Conservation (phyloP, 2,113 vertebrate genomes). For the Halcyon malimbica region DNA sequence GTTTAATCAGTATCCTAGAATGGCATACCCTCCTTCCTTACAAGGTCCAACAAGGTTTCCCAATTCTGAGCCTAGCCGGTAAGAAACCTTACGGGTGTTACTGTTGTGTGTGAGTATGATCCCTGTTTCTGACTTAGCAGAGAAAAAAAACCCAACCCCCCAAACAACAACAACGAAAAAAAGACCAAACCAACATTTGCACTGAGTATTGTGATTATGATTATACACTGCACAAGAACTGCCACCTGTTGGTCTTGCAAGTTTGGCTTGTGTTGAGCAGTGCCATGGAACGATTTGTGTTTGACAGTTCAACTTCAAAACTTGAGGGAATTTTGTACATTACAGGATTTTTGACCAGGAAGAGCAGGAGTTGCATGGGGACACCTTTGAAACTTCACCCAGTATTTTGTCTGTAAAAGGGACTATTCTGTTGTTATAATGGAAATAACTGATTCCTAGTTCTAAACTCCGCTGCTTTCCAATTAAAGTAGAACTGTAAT, state of each 20-base stretch:
- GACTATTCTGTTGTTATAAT: not conserved
- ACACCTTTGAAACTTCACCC: not conserved
- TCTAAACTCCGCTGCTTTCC: not conserved
- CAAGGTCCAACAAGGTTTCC: constrained; percentile 88
- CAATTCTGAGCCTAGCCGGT: constrained; percentile 86
- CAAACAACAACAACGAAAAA: not conserved
- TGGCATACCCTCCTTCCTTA: constrained; percentile 82
- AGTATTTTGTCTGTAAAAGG: not conserved
- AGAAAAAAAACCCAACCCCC: no score
- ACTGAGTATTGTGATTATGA: not conserved
- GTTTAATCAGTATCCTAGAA: constrained; percentile 92
- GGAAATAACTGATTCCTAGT: not conserved
- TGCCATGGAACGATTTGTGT: not conserved
- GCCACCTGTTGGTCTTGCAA: not conserved
- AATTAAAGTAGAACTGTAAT: not conserved
- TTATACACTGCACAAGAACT: not conserved
- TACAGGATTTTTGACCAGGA: not conserved
- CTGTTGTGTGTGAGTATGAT: not conserved
- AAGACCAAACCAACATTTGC: not conserved
- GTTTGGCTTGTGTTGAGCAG: not conserved
- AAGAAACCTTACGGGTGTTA: constrained; percentile 51
- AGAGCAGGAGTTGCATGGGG: not conserved
- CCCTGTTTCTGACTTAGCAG: not conserved
- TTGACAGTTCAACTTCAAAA: not conserved
- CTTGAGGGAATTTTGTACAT: not conserved